Conservation (phyloP, 1,140 invertebrate species). For the Lordiphosa collinella region DNA sequence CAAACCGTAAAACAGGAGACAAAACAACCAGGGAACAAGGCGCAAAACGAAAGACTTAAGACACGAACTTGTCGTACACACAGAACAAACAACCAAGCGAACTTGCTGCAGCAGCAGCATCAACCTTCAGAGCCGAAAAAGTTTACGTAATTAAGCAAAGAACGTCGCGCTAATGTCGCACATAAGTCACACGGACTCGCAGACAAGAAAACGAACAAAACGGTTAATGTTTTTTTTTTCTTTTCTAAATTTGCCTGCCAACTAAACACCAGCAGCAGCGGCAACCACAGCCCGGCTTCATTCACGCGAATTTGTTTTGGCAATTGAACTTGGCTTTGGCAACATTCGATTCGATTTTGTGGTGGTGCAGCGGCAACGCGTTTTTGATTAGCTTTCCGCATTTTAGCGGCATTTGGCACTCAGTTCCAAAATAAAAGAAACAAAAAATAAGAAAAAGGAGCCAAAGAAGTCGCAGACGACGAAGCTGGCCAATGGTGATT, state of each 20-base stretch:
- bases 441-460: conserved; percentile 9
- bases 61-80: conserved; percentile 73
- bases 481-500: conserved; percentile 56
- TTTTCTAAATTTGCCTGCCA: conserved; percentile 64
- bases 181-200: conserved; percentile 65
- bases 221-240: conserved; percentile 58
- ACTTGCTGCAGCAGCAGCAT: conserved; percentile 1
- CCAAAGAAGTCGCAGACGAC: conserved; percentile 37
- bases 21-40: conserved; percentile 30
- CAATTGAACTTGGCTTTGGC: conserved; percentile 79
- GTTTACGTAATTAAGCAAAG: conserved; percentile 77
- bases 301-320: conserved; percentile 77
- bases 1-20: conserved; percentile 4
- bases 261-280: conserved; percentile 61
- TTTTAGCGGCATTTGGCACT: conserved; percentile 69
- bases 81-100: conserved; percentile 35
- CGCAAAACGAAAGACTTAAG: conserved; percentile 65
- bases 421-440: conserved; percentile 4
- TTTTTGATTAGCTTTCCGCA: conserved; percentile 79
- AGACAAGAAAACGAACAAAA: conserved; percentile 44
- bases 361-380: conserved; percentile 52
- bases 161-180: conserved; percentile 75
- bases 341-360: conserved; percentile 58
- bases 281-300: conserved; percentile 36
- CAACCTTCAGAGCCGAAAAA: conserved; percentile 38